A percentile compares a stretch with the other conserved stretches of the same genome.
phyloP scores from a whole-genome alignment of 2,113 vertebrate species.

The Calyptomena viridis region DNA sequence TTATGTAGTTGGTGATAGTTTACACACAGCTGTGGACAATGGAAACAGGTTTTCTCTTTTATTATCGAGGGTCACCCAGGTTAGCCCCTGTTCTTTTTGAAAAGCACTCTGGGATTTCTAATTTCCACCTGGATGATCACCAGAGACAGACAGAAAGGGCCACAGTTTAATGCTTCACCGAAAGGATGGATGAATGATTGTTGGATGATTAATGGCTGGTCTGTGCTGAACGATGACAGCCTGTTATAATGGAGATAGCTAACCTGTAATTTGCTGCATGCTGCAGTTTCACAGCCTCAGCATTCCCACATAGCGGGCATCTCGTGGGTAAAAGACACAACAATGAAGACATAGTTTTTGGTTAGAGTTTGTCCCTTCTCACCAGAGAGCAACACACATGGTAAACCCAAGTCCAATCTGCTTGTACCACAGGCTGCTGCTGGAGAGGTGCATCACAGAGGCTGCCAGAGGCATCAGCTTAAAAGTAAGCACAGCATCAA shows the following conservation, averaged over 20 bases:
- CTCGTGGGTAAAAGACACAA: background rate
- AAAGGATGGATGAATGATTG: slow-evolving; percentile 66
- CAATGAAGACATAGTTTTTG: background rate
- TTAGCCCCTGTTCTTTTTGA: slow-evolving; percentile 57
- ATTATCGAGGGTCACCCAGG: slow-evolving; percentile 53
- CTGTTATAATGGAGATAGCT: slow-evolving; percentile 57
- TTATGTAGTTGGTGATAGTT: slow-evolving; percentile 40
- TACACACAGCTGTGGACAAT: slow-evolving; percentile 59
- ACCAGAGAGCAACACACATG: background rate
- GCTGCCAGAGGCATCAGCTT: background rate
- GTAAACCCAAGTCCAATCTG: rapidly evolving
- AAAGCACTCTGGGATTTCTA: slow-evolving; percentile 71
- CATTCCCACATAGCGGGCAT: background rate
- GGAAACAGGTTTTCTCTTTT: slow-evolving; percentile 53
- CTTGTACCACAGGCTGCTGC: background rate
- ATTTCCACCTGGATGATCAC: slow-evolving; percentile 71
- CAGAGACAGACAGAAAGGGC: slow-evolving; percentile 61
- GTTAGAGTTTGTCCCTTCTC: background rate
- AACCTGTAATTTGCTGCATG: slow-evolving; percentile 48
- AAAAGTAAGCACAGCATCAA: background rate
- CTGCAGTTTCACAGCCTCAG: slow-evolving; percentile 21
- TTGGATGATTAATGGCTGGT: slow-evolving; percentile 67
- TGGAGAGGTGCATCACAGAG: background rate
- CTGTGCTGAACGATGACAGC: slow-evolving; percentile 63
- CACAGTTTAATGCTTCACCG: slow-evolving; percentile 61